Base-by-base conservation (phyloP, 2,888 invertebrate genomes). In the Meloe dianella region DNA sequence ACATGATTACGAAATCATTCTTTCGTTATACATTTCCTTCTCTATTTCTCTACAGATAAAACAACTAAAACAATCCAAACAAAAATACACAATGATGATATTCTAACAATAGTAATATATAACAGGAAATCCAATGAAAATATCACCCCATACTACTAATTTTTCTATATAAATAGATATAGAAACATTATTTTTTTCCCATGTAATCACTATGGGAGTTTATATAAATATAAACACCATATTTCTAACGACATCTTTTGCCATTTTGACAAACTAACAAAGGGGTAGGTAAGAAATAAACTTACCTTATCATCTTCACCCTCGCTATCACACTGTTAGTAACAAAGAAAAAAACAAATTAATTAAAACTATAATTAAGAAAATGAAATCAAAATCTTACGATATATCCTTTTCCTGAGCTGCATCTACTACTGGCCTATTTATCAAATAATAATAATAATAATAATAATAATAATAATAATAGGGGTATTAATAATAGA, bases 321-420 rank as follows among this genome's bases (percentile, higher is more conserved):
- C 89, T 93, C 93, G 89, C 93, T 94, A 93, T 94, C 94, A 93
- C 94, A 94, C 94, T 94, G 90, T 76, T 41, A 90, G 91, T 84
- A 86, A 84, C 84, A 85, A 86, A 85, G 85, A 79, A 79, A 2
- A 14, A 35, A 41, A 41, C 17, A n/a, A 80, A 75, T 75, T 77
- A 76, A 80, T 80, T 80, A 78, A 76, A 74, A 74, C 70, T 75
- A 74, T 64, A 70, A 75, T 69, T 65, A 67, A 71, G 67, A 72
- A 65, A 65, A 66, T 60, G 20, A 69, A 71, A 71, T 80, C 78
- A 82, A 67, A 86, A 89, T 93, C 94, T 92, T 89, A 94, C 94
- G 93, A 94, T 93, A 92, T 94, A 93, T 90, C 93, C 93, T 90
- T 93, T 93, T 88, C 93, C 93, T 88, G 92, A 93, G 89, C 92